Base-by-base conservation (phyloP, 2,113 vertebrate species). In the Nothocercus julius region DNA sequence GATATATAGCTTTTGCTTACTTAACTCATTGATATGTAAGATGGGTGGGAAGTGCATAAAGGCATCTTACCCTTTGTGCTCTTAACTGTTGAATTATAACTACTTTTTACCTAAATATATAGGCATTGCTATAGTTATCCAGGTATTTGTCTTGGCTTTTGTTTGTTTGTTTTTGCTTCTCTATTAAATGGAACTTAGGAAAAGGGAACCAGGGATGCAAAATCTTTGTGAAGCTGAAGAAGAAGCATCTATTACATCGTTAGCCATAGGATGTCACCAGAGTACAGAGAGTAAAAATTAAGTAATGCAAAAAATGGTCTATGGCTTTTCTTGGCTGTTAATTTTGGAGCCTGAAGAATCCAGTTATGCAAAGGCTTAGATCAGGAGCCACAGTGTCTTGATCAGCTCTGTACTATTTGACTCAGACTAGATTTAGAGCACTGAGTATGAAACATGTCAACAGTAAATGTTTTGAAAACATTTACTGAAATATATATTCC, bases 241-340 rank as follows among this genome's bases (percentile, higher is more conserved):
- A 76, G 70, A 40, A 74, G 32, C 36, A 42, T 83, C 22, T 81
- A 54, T 72, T 95, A 79, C 0, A 0, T 3, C 92, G 96, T 88
- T 72, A 93, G 92, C 85, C 90, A 88, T 91, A 0, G 2, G 96
- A 89, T 97, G 94, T 96, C 95, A 94, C 84, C 53, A 96, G 91
- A 97, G 93, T 87, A 86, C 79, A 80, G 81, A 85, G 58, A 92
- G 66, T 91, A 87, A 79, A 70, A 51, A 56, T 62, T 54, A 38
- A 28, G 34, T 72, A 45, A 32, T 22, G 17, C 47, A 61, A 59
- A 74, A 74, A 73, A 32, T 68, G 72, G 72, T 89, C 49, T 80
- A 74, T 22, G 36, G 11, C 62, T 95, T 89, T 78, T 38, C 58
- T 82, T 94, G 59, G 45, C 68, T 92, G 61, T 92, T 95, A 85